These are phyloP conservation scores for Aspidoscelis tigris DNA, from an alignment of 2,113 vertebrate genomes.

Conservation along the genomic window DNA sequence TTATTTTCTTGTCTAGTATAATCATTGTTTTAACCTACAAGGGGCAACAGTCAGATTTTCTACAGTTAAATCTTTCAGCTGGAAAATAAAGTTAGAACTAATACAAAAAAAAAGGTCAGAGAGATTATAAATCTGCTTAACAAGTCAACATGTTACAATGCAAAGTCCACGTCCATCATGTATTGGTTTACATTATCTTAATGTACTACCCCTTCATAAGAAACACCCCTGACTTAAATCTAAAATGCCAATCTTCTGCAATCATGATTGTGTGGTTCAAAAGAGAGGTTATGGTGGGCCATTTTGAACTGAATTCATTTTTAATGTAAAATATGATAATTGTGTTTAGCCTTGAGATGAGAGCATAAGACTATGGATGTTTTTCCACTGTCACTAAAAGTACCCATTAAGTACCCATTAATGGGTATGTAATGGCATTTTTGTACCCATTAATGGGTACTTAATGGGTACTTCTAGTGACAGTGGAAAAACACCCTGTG, in stretches of 20 bases:
- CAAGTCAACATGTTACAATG: background rate
- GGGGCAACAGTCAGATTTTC: background rate
- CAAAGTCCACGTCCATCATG: background rate
- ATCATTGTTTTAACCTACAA: conserved; percentile 26
- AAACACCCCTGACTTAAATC: background rate
- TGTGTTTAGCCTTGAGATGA: background rate
- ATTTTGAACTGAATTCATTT: no score
- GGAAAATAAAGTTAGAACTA: background rate
- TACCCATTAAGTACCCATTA: no score
- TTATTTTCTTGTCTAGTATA: conserved; percentile 34
- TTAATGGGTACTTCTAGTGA: no score
- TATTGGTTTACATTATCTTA: background rate
- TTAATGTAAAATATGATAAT: background rate
- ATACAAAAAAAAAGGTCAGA: background rate
- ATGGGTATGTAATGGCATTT: no score
- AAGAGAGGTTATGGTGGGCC: background rate
- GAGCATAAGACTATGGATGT: no score
- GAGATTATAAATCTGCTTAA: conserved; percentile 1
- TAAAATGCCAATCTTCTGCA: background rate
- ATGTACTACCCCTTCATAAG: background rate
- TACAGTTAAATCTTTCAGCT: background rate
- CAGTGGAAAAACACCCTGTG: no score
- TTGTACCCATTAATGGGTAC: no score
- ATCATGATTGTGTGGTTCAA: background rate
- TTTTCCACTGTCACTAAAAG: no score